Percentiles rank a stretch among this genome's conserved stretches.
These are phyloP conservation scores for Hipparchia sbordonii DNA, from an alignment of 2,888 invertebrate species.

Conservation along the genomic window DNA sequence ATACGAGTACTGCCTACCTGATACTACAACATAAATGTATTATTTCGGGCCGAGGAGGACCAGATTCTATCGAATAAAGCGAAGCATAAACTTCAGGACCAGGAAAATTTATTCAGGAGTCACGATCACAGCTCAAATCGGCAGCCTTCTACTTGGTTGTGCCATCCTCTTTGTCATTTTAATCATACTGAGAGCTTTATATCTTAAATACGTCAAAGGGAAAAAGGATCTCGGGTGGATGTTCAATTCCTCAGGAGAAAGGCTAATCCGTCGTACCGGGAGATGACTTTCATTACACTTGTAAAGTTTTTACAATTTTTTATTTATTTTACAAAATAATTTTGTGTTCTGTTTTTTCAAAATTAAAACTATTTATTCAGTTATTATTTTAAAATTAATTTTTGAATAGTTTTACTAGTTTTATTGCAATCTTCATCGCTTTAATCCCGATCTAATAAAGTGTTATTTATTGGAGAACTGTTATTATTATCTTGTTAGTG, in stretches of 20 bases:
- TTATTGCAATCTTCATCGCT: too few species aligned
- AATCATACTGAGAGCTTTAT: conserved; percentile 43
- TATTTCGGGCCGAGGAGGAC: conserved; percentile 37
- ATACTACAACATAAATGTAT: conserved; percentile 41
- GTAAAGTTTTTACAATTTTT: too few species aligned
- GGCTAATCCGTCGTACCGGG: background rate
- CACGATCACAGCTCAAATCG: conserved; percentile 33
- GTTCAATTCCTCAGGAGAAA: background rate
- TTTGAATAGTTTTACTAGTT: too few species aligned
- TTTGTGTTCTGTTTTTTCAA: too few species aligned
- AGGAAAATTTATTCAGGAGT: conserved; percentile 11
- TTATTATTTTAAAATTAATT: too few species aligned
- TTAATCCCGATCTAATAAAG: too few species aligned
- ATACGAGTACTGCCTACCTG: background rate
- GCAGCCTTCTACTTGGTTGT: conserved; percentile 42
- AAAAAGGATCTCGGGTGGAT: background rate
- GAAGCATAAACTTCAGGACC: conserved; percentile 40
- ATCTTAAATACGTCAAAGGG: conserved; percentile 43
- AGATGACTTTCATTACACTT: background rate
- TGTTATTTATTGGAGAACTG: too few species aligned
- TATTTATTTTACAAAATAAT: too few species aligned
- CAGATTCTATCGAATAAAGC: conserved; percentile 45
- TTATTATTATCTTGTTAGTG: too few species aligned
- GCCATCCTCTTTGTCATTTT: conserved; percentile 44
- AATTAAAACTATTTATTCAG: too few species aligned